Evolutionary conservation across 2,113 vertebrate species (phyloP).

Genomic region (Rhineura floridana): DNA sequence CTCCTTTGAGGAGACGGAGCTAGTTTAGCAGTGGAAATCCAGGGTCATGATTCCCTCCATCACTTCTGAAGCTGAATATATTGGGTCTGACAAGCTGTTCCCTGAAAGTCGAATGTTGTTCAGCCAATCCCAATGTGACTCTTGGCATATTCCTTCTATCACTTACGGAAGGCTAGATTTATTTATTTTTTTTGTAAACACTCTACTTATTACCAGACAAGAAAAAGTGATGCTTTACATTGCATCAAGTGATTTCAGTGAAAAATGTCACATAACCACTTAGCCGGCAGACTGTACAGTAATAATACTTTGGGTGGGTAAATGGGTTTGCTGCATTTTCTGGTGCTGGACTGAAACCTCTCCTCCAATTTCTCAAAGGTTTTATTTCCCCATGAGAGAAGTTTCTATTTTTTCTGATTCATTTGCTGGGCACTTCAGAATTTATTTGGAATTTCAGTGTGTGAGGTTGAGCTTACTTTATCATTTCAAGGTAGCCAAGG

Average conservation of each 20-base stretch:
- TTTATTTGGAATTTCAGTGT: too few species aligned
- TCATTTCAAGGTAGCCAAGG: too few species aligned
- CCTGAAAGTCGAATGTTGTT: slow-evolving; percentile 41
- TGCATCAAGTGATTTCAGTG: not conserved
- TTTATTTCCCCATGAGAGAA: too few species aligned
- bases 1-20: slow-evolving; percentile 56
- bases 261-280: not conserved
- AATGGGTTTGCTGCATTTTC: too few species aligned
- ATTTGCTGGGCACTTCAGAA: too few species aligned
- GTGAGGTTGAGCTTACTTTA: too few species aligned
- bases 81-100: slow-evolving; percentile 67
- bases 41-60: slow-evolving; percentile 61
- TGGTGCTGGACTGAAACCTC: too few species aligned
- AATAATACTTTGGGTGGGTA: too few species aligned
- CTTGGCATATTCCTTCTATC: slow-evolving; percentile 31
- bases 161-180: slow-evolving; percentile 39
- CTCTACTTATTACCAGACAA: slow-evolving; percentile 38
- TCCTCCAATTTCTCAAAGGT: too few species aligned
- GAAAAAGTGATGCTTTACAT: not conserved
- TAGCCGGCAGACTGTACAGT: not conserved
- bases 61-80: slow-evolving; percentile 53
- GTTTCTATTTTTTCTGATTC: too few species aligned
- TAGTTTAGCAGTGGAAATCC: slow-evolving; percentile 52
- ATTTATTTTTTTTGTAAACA: slow-evolving; percentile 27
- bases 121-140: slow-evolving; percentile 22